Conservation (phyloP, 2,888 invertebrate species). For the Andrena bicolor region DNA sequence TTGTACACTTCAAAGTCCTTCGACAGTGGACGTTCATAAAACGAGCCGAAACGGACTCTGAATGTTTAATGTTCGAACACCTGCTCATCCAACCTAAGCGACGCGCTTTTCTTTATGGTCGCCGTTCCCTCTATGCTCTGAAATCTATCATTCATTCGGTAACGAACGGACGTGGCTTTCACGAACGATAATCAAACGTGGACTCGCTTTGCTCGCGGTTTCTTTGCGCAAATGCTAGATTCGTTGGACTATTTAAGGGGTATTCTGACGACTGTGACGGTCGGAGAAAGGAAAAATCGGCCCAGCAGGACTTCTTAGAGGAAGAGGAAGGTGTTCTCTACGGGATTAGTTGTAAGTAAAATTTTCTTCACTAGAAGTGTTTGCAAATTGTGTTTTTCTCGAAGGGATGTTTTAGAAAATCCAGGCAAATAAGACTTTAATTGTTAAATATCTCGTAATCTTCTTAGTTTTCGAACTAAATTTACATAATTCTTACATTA, state of each 20-base stretch:
- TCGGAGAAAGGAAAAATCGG: no score
- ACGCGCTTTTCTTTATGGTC: neutral
- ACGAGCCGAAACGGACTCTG: slow-evolving; percentile 63
- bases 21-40: slow-evolving; percentile 42
- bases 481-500: no score
- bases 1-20: slow-evolving; percentile 67
- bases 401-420: no score
- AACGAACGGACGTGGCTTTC: slow-evolving; percentile 6
- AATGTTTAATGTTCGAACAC: slow-evolving; percentile 71
- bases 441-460: no score
- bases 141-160: slow-evolving; percentile 34
- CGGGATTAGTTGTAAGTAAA: no score
- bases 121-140: slow-evolving; percentile 5
- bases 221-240: neutral
- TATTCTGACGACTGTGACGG: neutral
- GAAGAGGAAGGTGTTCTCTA: no score
- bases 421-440: no score
- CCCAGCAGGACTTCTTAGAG: no score
- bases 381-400: no score
- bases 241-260: neutral
- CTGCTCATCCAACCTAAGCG: slow-evolving; percentile 32
- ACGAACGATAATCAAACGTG: slow-evolving; percentile 27
- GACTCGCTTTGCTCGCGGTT: slow-evolving; percentile 15
- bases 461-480: no score
- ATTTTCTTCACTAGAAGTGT: no score